Conservation (phyloP, 2,113 vertebrate species). For the Platycercus adscitus region DNA sequence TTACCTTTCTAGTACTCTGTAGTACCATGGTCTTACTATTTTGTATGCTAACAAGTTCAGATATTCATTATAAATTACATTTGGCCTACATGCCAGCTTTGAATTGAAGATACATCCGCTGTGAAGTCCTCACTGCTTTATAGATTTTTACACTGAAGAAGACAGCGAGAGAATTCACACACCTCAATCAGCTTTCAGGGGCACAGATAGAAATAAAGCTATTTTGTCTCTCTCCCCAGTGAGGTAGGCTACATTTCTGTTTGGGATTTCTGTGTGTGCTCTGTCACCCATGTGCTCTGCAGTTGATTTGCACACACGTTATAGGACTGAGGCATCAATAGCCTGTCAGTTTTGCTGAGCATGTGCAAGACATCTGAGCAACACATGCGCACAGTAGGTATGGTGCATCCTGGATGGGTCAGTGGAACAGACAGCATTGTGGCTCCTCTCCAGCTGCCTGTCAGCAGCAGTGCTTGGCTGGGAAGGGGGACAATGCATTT, state of each 20-base stretch:
- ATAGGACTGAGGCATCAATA: background rate
- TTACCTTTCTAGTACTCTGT: background rate
- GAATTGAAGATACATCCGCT: background rate
- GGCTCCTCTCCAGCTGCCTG: background rate
- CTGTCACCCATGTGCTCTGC: background rate
- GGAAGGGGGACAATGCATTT: background rate
- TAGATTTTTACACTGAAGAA: background rate
- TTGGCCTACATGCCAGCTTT: background rate
- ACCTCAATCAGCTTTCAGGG: background rate
- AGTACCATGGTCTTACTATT: background rate
- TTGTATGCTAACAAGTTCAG: background rate
- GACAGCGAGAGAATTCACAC: background rate
- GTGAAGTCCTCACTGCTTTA: background rate
- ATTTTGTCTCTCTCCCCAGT: background rate
- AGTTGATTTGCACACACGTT: accelerated
- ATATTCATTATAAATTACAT: background rate
- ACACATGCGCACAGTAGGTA: background rate
- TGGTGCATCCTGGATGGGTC: background rate
- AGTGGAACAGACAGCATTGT: background rate
- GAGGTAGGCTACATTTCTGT: background rate
- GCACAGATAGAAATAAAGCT: background rate
- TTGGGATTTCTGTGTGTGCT: background rate
- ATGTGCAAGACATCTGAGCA: slow-evolving; percentile 29
- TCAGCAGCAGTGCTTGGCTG: background rate
- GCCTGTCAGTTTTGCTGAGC: background rate